Conservation (phyloP, 2,888 invertebrate genomes). For the Limnephilus rhombicus region DNA sequence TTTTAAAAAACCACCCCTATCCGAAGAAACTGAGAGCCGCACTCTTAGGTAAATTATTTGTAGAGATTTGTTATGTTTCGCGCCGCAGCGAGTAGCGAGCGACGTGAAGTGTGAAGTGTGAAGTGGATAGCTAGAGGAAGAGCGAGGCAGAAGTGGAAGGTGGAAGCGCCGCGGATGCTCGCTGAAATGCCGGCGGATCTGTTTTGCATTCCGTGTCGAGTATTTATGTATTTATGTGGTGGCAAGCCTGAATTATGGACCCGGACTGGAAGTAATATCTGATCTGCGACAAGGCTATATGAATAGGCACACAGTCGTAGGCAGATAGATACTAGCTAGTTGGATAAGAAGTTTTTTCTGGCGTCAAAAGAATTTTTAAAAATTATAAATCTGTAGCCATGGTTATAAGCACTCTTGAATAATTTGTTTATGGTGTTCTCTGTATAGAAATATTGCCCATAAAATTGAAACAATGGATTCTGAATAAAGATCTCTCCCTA, state of each 20-base stretch:
- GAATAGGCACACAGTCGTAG: background rate
- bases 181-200: slow-evolving; percentile 51
- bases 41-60: slow-evolving; percentile 64
- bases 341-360: background rate
- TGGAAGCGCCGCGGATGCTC: slow-evolving; percentile 58
- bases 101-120: slow-evolving; percentile 51
- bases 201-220: slow-evolving; percentile 51
- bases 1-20: slow-evolving; percentile 17
- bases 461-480: background rate
- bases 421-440: background rate
- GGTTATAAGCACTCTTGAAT: background rate
- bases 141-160: background rate
- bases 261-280: background rate
- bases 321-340: background rate
- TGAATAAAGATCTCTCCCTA: too few relatives aligned
- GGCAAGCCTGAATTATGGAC: slow-evolving; percentile 41
- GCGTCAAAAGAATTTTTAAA: background rate
- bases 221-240: slow-evolving; percentile 48
- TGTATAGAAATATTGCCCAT: background rate
- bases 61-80: slow-evolving; percentile 62
- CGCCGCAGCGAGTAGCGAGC: slow-evolving; percentile 4
- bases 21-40: slow-evolving; percentile 40
- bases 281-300: background rate
- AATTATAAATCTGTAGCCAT: background rate
- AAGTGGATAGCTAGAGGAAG: background rate